Percentiles rank a stretch among this genome's conserved stretches.
phyloP scores from a whole-genome alignment of 2,113 vertebrate genomes.

The Hippocampus abdominalis region DNA sequence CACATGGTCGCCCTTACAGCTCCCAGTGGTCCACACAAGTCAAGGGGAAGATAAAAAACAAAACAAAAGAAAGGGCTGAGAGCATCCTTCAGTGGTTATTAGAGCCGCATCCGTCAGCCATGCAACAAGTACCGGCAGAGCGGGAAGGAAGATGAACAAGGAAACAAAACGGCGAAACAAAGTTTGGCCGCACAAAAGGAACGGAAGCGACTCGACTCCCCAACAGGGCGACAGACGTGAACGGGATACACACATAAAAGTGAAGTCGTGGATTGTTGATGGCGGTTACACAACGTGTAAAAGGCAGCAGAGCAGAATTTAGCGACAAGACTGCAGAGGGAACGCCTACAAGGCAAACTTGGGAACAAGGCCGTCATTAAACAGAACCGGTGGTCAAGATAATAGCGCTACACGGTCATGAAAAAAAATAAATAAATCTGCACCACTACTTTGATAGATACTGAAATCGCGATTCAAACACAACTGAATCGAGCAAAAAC shows the following conservation, averaged over 20 bases:
- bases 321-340: neutral
- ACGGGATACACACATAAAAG: constrained; percentile 7
- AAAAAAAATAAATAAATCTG: no score
- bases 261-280: neutral
- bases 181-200: constrained; percentile 23
- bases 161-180: constrained; percentile 19
- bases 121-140: constrained; percentile 46
- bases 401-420: neutral
- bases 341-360: neutral
- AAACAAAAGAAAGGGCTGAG: constrained; percentile 27
- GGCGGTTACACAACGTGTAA: neutral
- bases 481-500: neutral
- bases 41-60: constrained; percentile 49
- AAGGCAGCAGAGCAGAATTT: neutral
- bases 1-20: constrained; percentile 47
- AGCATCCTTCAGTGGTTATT: constrained; percentile 67
- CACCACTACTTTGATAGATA: no score
- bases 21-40: constrained; percentile 57
- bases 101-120: constrained; percentile 58
- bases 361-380: neutral
- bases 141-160: constrained; percentile 28
- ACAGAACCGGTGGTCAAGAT: neutral
- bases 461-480: neutral
- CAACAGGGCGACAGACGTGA: constrained; percentile 12
- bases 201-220: constrained; percentile 30